Conservation (phyloP, 2,113 vertebrate genomes). For the Microcebus griseorufus region DNA sequence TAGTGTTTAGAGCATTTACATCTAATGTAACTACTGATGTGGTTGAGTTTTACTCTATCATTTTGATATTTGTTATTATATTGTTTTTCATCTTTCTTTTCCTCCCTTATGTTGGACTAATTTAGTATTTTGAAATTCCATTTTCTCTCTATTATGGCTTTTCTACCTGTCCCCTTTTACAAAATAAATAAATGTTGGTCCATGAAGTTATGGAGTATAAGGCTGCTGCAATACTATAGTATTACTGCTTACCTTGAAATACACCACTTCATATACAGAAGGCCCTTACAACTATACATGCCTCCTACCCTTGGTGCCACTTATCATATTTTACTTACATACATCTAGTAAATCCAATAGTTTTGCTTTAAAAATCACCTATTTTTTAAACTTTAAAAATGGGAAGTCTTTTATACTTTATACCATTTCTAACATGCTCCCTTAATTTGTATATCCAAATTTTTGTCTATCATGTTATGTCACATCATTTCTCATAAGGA, state of each 20-base stretch:
- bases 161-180: neutral
- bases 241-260: neutral
- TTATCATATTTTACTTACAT: neutral
- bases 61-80: neutral
- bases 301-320: neutral
- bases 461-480: neutral
- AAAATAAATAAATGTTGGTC: neutral
- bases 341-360: neutral
- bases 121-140: neutral
- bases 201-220: neutral
- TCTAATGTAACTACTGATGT: slow-evolving; percentile 6
- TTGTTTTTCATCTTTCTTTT: neutral
- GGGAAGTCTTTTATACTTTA: neutral
- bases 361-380: neutral
- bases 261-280: neutral
- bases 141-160: neutral
- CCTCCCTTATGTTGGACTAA: neutral
- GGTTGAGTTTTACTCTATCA: neutral
- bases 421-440: neutral
- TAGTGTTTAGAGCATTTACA: slow-evolving; percentile 32
- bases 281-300: neutral
- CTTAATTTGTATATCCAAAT: neutral
- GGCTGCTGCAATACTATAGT: neutral
- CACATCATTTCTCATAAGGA: neutral
- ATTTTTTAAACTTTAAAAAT: neutral